phyloP scores from a whole-genome alignment of 2,888 invertebrate species.

The Automeris io region DNA sequence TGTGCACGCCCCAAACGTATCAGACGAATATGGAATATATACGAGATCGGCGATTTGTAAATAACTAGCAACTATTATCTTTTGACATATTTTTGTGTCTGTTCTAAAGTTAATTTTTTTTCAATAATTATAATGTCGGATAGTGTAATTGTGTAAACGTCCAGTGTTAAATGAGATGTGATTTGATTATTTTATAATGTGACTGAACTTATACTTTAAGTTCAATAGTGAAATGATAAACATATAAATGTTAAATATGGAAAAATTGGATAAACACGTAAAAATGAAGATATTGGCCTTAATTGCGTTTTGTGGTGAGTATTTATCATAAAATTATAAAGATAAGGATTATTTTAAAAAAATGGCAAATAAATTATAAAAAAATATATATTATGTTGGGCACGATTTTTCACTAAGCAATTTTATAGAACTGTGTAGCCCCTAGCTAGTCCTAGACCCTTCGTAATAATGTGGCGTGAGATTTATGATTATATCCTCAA shows the following conservation, averaged over 20 bases:
- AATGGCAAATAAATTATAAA: too few species aligned
- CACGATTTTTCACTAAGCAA: conserved; percentile 28
- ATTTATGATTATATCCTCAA: conserved; percentile 45
- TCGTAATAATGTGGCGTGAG: conserved; percentile 41
- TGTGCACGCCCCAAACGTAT: conserved; percentile 33
- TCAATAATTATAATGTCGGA: conserved; percentile 9
- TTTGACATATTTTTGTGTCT: conserved; percentile 10
- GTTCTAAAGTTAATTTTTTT: not conserved
- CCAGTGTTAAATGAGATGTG: conserved; percentile 5
- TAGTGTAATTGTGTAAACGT: conserved; percentile 23
- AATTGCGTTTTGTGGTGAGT: conserved; percentile 64
- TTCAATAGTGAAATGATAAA: conserved; percentile 13
- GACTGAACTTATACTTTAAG: conserved; percentile 28
- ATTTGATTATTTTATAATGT: conserved; percentile 30
- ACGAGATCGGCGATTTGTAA: conserved; percentile 49
- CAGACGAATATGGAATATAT: conserved; percentile 49
- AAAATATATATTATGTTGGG: conserved; percentile 2
- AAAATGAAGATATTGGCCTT: conserved; percentile 61
- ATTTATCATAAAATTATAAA: not conserved
- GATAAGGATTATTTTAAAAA: not conserved
- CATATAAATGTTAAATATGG: conserved; percentile 19
- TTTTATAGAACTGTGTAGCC: conserved; percentile 35
- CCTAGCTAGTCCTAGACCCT: conserved; percentile 18
- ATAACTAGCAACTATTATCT: conserved; percentile 32
- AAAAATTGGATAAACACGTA: conserved; percentile 29